phyloP scores from a whole-genome alignment of 2,113 vertebrate species.

The Hassar affinis region DNA sequence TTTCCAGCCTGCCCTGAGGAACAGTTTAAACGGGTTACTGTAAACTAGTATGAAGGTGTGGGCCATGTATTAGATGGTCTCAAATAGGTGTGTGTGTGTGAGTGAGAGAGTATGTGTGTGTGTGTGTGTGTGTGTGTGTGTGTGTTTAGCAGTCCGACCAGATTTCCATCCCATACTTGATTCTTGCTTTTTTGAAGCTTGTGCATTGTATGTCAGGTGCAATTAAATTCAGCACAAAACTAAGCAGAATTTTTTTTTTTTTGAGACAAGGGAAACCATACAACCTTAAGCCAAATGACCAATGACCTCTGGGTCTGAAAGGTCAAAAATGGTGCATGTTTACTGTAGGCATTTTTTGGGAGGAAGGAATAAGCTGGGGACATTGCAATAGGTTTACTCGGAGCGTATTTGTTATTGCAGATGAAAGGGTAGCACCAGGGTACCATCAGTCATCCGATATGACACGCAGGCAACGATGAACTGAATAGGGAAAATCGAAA shows the following conservation, averaged over 20 bases:
- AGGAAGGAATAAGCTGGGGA: conserved; percentile 34
- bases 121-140: conserved; percentile 67
- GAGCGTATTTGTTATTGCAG: conserved; percentile 23
- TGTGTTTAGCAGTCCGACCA: conserved; percentile 34
- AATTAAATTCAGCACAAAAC: conserved; percentile 52
- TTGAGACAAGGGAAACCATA: conserved; percentile 53
- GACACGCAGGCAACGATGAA: not conserved
- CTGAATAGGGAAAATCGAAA: conserved; percentile 23
- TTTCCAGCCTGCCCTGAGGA: conserved; percentile 51
- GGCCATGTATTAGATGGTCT: conserved; percentile 45
- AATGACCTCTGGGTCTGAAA: conserved; percentile 35
- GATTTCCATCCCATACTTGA: conserved; percentile 57
- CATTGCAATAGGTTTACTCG: conserved; percentile 49
- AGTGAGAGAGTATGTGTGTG: conserved; percentile 52
- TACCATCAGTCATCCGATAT: conserved; percentile 1
- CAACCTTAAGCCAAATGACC: conserved; percentile 58
- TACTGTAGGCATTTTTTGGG: conserved; percentile 41
- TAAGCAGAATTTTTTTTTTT: not conserved
- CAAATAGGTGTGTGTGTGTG: conserved; percentile 30
- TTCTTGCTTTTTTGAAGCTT: conserved; percentile 46
- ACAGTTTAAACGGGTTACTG: conserved; percentile 54
- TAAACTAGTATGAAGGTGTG: conserved; percentile 45
- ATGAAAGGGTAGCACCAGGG: conserved; percentile 1
- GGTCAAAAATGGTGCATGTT: conserved; percentile 51
- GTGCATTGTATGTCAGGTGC: conserved; percentile 50